Evolutionary conservation across 2,113 vertebrate species (phyloP).

Genomic region (Aptenodytes patagonicus): DNA sequence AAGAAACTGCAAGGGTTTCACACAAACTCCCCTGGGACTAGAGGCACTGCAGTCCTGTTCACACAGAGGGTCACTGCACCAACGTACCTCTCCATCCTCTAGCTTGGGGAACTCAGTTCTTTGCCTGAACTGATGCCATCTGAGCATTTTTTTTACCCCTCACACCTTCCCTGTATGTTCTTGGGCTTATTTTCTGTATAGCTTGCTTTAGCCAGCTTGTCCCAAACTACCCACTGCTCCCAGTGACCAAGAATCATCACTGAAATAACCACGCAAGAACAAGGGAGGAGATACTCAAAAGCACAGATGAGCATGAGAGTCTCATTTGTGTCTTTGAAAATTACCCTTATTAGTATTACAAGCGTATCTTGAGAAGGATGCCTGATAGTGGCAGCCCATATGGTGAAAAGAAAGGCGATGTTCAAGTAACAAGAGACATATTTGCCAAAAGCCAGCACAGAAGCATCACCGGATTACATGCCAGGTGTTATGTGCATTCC

Average conservation of each 20-base stretch:
- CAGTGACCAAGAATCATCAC: background rate
- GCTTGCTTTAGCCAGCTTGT: background rate
- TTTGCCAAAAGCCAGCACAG: background rate
- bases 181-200: background rate
- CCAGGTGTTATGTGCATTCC: background rate
- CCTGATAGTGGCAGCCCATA: background rate
- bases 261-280: background rate
- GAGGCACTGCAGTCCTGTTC: background rate
- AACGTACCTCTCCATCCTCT: fast-evolving
- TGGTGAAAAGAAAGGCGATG: background rate
- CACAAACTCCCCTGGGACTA: background rate
- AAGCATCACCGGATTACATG: background rate
- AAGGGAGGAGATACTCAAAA: background rate
- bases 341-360: background rate
- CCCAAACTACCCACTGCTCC: background rate
- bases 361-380: background rate
- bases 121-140: fast-evolving
- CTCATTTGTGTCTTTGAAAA: background rate
- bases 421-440: background rate
- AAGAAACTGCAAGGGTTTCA: background rate
- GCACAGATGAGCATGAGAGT: background rate
- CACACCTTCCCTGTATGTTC: background rate
- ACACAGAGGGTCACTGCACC: fast-evolving
- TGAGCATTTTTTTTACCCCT: background rate
- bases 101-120: background rate